A percentile compares a stretch with the other conserved stretches of the same genome.
Evolutionary conservation across 2,113 vertebrate genomes (phyloP).

Genomic region (Odocoileus virginianus): DNA sequence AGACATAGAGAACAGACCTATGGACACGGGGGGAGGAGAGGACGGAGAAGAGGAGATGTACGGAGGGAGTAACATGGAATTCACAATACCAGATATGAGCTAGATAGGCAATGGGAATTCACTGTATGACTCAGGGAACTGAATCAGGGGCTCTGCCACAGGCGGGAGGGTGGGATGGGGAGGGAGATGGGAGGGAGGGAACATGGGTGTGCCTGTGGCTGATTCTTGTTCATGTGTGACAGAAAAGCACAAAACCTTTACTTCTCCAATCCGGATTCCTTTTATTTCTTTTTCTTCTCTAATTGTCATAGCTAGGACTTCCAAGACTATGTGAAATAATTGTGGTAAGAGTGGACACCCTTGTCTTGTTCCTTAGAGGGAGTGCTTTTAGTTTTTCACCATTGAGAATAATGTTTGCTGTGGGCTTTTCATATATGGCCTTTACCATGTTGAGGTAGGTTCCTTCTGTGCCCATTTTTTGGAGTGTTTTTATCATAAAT

Average conservation of each 20-base stretch:
- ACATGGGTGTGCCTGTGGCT: fast-evolving
- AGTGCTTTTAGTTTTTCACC: background rate
- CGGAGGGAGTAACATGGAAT: fast-evolving
- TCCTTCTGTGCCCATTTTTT: background rate
- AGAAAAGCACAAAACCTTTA: background rate
- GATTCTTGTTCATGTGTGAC: background rate
- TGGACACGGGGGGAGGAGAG: background rate
- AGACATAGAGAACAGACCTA: background rate
- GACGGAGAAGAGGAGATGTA: background rate
- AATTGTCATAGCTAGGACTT: background rate
- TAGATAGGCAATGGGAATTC: fast-evolving
- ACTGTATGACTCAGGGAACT: background rate
- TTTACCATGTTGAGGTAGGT: background rate
- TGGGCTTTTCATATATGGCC: background rate
- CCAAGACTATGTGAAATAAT: background rate
- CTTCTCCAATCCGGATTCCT: background rate
- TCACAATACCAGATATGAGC: fast-evolving
- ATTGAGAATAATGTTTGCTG: background rate
- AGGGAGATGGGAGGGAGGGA: background rate
- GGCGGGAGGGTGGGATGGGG: fast-evolving
- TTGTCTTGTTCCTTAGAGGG: background rate
- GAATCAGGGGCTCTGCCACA: fast-evolving
- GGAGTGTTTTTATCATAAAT: background rate
- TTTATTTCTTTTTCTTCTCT: background rate
- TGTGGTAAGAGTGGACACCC: background rate